phyloP scores from a whole-genome alignment of 1,140 invertebrate genomes.

The Diorhabda carinulata region DNA sequence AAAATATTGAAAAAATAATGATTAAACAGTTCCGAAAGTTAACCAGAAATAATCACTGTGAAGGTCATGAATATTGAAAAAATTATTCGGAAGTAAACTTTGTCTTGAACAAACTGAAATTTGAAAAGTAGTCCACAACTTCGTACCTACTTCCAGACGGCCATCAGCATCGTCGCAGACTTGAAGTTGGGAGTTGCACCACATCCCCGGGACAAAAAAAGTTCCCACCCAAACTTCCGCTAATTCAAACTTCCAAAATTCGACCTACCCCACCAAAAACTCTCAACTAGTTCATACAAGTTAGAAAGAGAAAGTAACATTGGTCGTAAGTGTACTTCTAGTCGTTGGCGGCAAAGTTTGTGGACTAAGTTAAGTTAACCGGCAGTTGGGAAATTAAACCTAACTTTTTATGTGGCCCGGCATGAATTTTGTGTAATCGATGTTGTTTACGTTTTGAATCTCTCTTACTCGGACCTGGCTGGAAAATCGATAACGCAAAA shows the following conservation, averaged over 20 bases:
- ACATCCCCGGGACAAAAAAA: constrained; percentile 11
- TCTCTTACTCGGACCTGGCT: constrained; percentile 9
- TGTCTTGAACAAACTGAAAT: constrained; percentile 1
- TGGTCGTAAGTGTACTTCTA: constrained; percentile 46
- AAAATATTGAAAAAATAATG: neutral
- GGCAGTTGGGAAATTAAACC: constrained; percentile 44
- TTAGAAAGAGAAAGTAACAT: constrained; percentile 47
- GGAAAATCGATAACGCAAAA: constrained; percentile 27
- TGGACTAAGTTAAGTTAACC: constrained; percentile 33
- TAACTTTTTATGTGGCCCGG: constrained; percentile 44
- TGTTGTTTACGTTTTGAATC: constrained; percentile 42
- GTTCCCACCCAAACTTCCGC: constrained; percentile 32
- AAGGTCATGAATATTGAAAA: neutral
- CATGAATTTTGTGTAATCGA: constrained; percentile 46
- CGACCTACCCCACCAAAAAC: constrained; percentile 44
- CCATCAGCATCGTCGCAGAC: neutral
- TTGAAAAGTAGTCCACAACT: neutral
- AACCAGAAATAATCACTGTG: neutral
- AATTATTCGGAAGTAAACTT: neutral
- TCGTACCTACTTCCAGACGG: constrained; percentile 4
- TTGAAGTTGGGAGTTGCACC: constrained; percentile 3
- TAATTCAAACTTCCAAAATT: constrained; percentile 40
- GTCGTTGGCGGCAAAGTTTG: constrained; percentile 40
- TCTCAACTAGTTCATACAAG: constrained; percentile 39
- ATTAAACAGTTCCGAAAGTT: neutral